Conservation (phyloP, 2,888 invertebrate species). For the Dilophus febrilis region DNA sequence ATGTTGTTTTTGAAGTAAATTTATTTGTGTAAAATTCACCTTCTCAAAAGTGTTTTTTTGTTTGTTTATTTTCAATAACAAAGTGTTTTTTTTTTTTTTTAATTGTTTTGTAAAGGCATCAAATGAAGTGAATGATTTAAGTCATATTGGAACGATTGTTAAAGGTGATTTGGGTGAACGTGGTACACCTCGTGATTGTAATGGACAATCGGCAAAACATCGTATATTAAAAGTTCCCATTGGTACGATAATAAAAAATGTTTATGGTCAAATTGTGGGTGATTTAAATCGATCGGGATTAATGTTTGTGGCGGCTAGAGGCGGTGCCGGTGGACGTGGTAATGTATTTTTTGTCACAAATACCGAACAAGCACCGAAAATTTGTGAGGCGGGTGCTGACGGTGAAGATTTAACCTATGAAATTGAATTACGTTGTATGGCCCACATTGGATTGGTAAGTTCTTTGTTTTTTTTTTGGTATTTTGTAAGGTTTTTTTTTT, state of each 20-base stretch:
- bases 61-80: not conserved
- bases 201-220: conserved; percentile 66
- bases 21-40: not conserved
- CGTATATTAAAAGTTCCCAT: conserved; percentile 58
- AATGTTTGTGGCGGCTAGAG: conserved; percentile 84
- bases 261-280: conserved; percentile 38
- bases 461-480: too few relatives aligned
- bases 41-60: too few relatives aligned
- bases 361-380: conserved; percentile 57
- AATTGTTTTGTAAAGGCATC: too few relatives aligned
- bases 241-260: conserved; percentile 54
- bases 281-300: conserved; percentile 49
- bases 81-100: not conserved
- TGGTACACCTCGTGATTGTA: conserved; percentile 58
- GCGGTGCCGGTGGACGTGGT: conserved; percentile 91
- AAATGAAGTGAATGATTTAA: conserved; percentile 48
- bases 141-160: conserved; percentile 40
- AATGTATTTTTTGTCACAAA: conserved; percentile 80
- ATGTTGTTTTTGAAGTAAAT: conserved; percentile 57
- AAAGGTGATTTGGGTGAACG: conserved; percentile 52
- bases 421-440: conserved; percentile 81
- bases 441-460: conserved; percentile 74
- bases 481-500: too few relatives aligned
- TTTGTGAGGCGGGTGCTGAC: conserved; percentile 71
- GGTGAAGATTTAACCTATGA: conserved; percentile 62